Evolutionary conservation across 2,797 vertebrate genomes (phyloP).

Genomic region (Microhierax caerulescens): DNA sequence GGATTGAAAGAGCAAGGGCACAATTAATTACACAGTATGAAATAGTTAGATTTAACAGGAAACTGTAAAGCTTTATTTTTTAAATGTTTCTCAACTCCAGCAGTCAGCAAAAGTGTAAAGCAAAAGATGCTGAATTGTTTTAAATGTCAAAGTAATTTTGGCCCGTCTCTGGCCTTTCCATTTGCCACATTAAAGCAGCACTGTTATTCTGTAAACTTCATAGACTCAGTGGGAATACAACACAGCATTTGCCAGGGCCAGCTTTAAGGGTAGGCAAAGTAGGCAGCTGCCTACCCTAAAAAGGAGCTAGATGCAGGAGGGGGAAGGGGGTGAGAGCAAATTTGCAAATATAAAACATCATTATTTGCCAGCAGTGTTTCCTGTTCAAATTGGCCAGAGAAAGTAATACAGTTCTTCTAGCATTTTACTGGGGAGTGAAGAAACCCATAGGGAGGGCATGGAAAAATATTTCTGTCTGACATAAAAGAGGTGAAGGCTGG

Average conservation of each 20-base stretch:
- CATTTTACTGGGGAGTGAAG: neutral
- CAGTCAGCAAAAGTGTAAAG: constrained; percentile 4
- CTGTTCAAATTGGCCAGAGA: neutral
- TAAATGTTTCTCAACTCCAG: constrained; percentile 2
- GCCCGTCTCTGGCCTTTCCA: neutral
- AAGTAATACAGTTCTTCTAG: neutral
- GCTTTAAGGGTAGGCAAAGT: neutral
- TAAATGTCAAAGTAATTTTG: constrained; percentile 45
- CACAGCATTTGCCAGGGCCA: neutral
- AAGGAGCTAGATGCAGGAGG: neutral
- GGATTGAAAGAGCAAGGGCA: constrained; percentile 8
- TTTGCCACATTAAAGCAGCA: constrained; percentile 25
- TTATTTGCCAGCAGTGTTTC: neutral
- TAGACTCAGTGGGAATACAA: neutral
- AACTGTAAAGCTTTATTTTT: constrained; percentile 24
- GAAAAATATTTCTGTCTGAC: neutral
- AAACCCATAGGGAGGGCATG: neutral
- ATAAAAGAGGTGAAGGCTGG: neutral
- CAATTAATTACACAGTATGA: constrained; percentile 46
- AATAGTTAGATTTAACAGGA: constrained; percentile 38
- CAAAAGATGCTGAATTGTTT: constrained; percentile 3
- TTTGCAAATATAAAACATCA: neutral
- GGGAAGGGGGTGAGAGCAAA: neutral
- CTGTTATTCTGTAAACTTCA: constrained; percentile 31
- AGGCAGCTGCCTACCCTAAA: neutral